Conservation (phyloP, 2,888 invertebrate genomes). For the Adela reaumurella region DNA sequence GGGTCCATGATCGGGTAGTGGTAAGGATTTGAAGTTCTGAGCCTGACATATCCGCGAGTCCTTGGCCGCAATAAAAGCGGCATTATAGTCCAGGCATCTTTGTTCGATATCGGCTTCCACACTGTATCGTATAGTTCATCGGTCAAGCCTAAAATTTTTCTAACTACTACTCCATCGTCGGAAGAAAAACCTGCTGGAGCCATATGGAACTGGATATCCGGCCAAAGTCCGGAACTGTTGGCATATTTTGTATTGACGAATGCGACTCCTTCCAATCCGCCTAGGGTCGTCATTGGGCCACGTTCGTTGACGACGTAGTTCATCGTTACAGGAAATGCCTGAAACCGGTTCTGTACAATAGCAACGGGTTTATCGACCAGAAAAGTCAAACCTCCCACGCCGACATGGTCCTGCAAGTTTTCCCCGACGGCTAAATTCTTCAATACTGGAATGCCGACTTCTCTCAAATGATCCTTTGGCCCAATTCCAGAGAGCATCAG, state of each 20-base stretch:
- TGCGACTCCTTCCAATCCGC: constrained; percentile 84
- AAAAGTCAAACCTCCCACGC: constrained; percentile 78
- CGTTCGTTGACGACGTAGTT: constrained; percentile 73
- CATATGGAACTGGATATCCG: constrained; percentile 91
- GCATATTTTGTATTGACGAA: constrained; percentile 84
- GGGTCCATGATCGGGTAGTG: constrained; percentile 87
- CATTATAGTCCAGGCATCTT: constrained; percentile 80
- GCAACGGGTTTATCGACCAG: constrained; percentile 79
- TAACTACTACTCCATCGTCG: constrained; percentile 70
- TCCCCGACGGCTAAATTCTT: constrained; percentile 75
- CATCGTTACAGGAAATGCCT: constrained; percentile 75
- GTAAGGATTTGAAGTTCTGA: constrained; percentile 79
- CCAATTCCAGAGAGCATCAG: constrained; percentile 88
- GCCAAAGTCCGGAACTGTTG: constrained; percentile 73
- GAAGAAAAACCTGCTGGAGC: constrained; percentile 85
- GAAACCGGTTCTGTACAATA: constrained; percentile 74
- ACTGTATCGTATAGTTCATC: constrained; percentile 78
- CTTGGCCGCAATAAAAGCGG: constrained; percentile 77
- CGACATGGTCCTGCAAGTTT: constrained; percentile 86
- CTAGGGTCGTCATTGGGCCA: constrained; percentile 84
- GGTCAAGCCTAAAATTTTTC: constrained; percentile 75
- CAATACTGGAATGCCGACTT: constrained; percentile 69
- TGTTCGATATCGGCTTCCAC: constrained; percentile 75
- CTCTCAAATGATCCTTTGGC: constrained; percentile 64
- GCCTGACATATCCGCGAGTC: constrained; percentile 72